Evolutionary conservation across 2,888 invertebrate species (phyloP).

Genomic region (Panopea generosa): DNA sequence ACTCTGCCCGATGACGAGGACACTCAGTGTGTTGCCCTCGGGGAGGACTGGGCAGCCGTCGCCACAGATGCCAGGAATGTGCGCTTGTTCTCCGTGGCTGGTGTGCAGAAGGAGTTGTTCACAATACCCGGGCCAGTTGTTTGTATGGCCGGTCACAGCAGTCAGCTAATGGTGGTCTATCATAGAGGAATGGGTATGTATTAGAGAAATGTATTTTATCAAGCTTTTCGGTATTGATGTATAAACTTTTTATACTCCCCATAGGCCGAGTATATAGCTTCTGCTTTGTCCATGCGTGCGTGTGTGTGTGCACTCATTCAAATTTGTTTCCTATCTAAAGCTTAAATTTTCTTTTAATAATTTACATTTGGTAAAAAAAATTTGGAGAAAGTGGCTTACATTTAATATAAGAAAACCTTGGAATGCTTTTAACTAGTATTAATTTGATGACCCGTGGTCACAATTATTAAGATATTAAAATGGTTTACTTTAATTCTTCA

Average conservation of each 20-base stretch:
- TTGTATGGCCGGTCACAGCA: conserved; percentile 88
- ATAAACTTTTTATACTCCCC: background rate
- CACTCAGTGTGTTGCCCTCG: conserved; percentile 87
- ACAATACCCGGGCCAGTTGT: conserved; percentile 91
- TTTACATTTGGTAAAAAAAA: no score
- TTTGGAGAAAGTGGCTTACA: no score
- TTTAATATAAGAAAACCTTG: no score
- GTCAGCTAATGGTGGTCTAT: conserved; percentile 89
- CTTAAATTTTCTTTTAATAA: no score
- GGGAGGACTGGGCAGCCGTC: conserved; percentile 91
- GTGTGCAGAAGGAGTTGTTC: conserved; percentile 93
- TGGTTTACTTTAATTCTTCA: no score
- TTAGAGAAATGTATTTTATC: background rate
- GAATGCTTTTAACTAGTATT: no score
- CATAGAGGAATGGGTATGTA: conserved; percentile 88
- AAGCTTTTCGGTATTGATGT: background rate
- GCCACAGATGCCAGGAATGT: conserved; percentile 91
- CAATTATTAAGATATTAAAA: no score
- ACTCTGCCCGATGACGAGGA: conserved; percentile 93
- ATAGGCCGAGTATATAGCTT: background rate
- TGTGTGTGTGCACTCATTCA: background rate
- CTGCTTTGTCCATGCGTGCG: no score
- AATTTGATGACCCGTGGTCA: no score
- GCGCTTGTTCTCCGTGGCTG: conserved; percentile 93
- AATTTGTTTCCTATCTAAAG: background rate